Conservation (phyloP, 1,140 invertebrate species). For the Euura lappo region DNA sequence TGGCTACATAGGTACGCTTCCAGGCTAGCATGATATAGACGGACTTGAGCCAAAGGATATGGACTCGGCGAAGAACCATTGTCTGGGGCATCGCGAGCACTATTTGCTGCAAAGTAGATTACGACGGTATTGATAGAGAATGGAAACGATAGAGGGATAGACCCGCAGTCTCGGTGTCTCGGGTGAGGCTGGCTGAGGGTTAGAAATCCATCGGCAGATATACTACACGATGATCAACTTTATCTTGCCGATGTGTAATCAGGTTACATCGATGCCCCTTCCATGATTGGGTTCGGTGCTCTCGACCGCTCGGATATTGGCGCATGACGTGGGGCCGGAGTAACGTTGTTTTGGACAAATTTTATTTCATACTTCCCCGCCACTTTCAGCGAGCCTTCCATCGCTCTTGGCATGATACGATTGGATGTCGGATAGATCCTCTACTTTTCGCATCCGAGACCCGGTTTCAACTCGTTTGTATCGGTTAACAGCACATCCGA, state of each 20-base stretch:
- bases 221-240: background rate
- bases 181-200: conserved; percentile 15
- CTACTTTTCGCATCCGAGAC: background rate
- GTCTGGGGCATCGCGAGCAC: conserved; percentile 46
- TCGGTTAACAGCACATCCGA: background rate
- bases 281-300: conserved; percentile 49
- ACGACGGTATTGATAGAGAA: conserved; percentile 49
- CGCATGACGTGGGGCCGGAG: conserved; percentile 28
- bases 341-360: background rate
- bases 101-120: conserved; percentile 55
- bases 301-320: conserved; percentile 46
- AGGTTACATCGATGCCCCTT: conserved; percentile 48
- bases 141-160: conserved; percentile 19
- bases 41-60: background rate
- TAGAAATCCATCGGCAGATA: conserved; percentile 1
- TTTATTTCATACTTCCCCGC: background rate
- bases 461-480: background rate
- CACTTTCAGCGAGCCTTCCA: background rate
- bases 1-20: too few relatives aligned
- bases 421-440: too few relatives aligned
- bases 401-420: too few relatives aligned
- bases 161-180: background rate
- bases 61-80: conserved; percentile 27
- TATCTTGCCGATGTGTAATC: conserved; percentile 46
- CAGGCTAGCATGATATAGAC: background rate